Evolutionary conservation across 2,113 vertebrate species (phyloP).

Genomic region (Platycercus adscitus): DNA sequence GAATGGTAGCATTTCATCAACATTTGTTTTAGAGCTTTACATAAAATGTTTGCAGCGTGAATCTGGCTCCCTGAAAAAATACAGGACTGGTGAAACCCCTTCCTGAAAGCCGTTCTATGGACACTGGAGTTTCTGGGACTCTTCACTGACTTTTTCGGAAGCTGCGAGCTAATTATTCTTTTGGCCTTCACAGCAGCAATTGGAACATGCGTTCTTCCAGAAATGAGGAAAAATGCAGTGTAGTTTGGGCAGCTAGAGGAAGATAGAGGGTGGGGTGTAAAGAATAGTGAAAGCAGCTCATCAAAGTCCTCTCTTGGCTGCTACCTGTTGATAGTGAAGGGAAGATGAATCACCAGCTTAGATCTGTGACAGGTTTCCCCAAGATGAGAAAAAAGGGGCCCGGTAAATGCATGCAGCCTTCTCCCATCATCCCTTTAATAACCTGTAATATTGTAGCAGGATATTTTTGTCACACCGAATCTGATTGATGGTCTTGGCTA

Average conservation of each 20-base stretch:
- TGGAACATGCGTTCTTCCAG: not conserved
- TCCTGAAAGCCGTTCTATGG: not conserved
- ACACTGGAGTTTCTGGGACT: not conserved
- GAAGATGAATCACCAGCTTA: constrained; percentile 85
- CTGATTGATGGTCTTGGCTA: constrained; percentile 90
- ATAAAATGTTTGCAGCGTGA: not conserved
- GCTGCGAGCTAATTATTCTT: not conserved
- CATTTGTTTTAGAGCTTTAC: not conserved
- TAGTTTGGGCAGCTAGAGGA: not conserved
- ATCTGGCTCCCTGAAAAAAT: not conserved
- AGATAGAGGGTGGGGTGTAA: not conserved
- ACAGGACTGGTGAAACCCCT: not conserved
- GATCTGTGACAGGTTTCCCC: constrained; percentile 76
- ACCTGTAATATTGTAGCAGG: constrained; percentile 86
- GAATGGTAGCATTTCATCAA: not conserved
- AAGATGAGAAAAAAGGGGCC: constrained; percentile 84
- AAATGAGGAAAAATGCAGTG: not conserved
- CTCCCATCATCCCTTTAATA: constrained; percentile 89
- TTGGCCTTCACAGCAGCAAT: not conserved
- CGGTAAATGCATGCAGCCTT: constrained; percentile 75
- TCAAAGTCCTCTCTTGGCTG: constrained; percentile 67
- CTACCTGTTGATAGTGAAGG: constrained; percentile 82
- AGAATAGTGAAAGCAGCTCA: constrained; percentile 73
- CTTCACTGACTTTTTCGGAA: not conserved
- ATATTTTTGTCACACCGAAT: constrained; percentile 82